phyloP scores from a whole-genome alignment of 1,140 invertebrate genomes.

The Choristoneura fumiferana region DNA sequence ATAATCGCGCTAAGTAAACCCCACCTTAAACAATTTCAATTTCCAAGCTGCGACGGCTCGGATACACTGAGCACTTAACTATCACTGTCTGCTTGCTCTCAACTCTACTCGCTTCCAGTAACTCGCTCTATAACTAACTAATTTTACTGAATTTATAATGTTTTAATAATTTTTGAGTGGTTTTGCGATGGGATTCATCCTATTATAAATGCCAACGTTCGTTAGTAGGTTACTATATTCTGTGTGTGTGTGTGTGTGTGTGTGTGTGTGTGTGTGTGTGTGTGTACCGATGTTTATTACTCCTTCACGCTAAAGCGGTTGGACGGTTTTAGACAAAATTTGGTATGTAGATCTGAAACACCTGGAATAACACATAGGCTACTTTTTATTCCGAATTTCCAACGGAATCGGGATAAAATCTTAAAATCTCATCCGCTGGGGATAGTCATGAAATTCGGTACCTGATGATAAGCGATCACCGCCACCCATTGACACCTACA shows the following conservation, averaged over 20 bases:
- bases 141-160: not conserved
- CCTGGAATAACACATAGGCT: too few relatives aligned
- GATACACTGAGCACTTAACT: slow-evolving; percentile 76
- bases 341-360: too few relatives aligned
- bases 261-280: not conserved
- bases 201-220: not conserved
- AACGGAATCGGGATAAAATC: too few relatives aligned
- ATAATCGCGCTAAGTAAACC: slow-evolving; percentile 20
- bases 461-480: not conserved
- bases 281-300: not conserved
- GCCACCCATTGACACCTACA: too few relatives aligned
- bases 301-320: too few relatives aligned
- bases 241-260: not conserved
- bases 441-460: not conserved
- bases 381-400: too few relatives aligned
- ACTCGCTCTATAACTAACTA: slow-evolving; percentile 11
- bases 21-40: slow-evolving; percentile 69
- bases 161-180: slow-evolving; percentile 12
- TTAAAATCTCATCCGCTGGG: too few relatives aligned
- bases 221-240: not conserved
- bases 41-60: slow-evolving; percentile 60
- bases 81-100: slow-evolving; percentile 71
- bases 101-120: slow-evolving; percentile 41
- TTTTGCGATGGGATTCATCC: slow-evolving; percentile 3
- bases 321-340: too few relatives aligned